Evolutionary conservation across 2,888 invertebrate species (phyloP).

Genomic region (Cordilura impudica): DNA sequence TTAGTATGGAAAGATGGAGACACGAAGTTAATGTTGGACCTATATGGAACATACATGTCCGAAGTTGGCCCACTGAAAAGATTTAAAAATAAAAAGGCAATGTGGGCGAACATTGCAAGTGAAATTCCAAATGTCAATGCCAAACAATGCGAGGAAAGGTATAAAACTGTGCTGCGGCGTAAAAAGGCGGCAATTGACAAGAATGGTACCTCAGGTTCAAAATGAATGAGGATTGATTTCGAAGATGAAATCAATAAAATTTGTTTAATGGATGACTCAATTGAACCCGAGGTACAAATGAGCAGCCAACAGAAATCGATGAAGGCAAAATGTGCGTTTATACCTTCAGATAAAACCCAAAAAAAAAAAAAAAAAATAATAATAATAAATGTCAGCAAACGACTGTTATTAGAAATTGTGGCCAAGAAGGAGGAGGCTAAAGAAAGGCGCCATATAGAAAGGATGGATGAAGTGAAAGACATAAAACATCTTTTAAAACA

Average conservation of each 20-base stretch:
- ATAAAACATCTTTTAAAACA: too few species aligned
- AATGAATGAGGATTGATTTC: slow-evolving; percentile 22
- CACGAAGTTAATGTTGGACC: slow-evolving; percentile 10
- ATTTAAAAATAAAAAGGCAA: slow-evolving; percentile 37
- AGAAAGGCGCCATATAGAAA: slow-evolving; percentile 30
- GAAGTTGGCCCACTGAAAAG: slow-evolving; percentile 35
- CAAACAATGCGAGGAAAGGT: slow-evolving; percentile 42
- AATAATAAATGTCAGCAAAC: too few species aligned
- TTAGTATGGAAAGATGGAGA: slow-evolving; percentile 36
- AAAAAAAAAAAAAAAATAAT: too few species aligned
- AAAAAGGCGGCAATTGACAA: slow-evolving; percentile 32
- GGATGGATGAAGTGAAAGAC: slow-evolving; percentile 11
- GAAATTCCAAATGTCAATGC: slow-evolving; percentile 17
- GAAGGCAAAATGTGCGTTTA: not conserved
- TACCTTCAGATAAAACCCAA: not conserved
- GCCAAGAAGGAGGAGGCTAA: slow-evolving; percentile 30
- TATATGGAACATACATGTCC: slow-evolving; percentile 10
- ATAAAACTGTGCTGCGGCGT: slow-evolving; percentile 26
- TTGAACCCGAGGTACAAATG: slow-evolving; percentile 25
- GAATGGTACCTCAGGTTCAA: slow-evolving; percentile 11
- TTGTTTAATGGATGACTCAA: slow-evolving; percentile 21
- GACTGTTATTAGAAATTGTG: slow-evolving; percentile 22
- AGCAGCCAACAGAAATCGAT: slow-evolving; percentile 29
- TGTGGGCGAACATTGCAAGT: slow-evolving; percentile 23
- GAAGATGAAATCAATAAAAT: slow-evolving; percentile 28